These are phyloP conservation scores for Mayetiola destructor DNA, from an alignment of 2,888 invertebrate genomes.

Conservation along the genomic window DNA sequence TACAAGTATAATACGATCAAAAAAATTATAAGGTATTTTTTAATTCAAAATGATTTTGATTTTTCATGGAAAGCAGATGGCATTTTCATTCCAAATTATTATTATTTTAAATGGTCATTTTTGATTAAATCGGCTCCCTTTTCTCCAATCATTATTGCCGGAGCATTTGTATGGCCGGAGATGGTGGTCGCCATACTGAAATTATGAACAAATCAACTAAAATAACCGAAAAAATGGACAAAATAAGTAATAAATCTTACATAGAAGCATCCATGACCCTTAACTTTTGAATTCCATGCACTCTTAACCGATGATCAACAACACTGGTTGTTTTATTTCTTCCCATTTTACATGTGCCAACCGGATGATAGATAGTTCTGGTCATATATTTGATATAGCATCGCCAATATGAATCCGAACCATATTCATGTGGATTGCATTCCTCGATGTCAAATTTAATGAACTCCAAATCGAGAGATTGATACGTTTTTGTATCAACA, in stretches of 20 bases:
- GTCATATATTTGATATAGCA: conserved; percentile 56
- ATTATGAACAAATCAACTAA: neutral
- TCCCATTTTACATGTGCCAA: conserved; percentile 43
- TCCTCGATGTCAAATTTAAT: conserved; percentile 43
- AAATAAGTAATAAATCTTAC: neutral
- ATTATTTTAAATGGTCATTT: conserved; percentile 19
- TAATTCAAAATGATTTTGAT: no score
- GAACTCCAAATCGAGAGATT: neutral
- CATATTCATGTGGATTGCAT: conserved; percentile 48
- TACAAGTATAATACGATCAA: no score
- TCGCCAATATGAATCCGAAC: conserved; percentile 66
- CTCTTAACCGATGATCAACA: conserved; percentile 36
- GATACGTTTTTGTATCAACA: neutral
- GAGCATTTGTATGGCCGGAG: conserved; percentile 72
- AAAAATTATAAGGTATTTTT: no score
- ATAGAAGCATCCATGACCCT: conserved; percentile 43
- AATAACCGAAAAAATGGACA: neutral
- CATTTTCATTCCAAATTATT: neutral
- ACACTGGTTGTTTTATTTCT: conserved; percentile 32
- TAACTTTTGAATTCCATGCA: conserved; percentile 34
- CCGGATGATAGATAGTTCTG: conserved; percentile 54
- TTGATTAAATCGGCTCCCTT: conserved; percentile 49
- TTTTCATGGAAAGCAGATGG: no score
- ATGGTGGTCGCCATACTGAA: conserved; percentile 50
- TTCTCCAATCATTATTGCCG: conserved; percentile 75